Evolutionary conservation across 2,888 invertebrate species (phyloP), one percentile per base, ranked within the genome.

Genomic region (Drosophila bunnanda): DNA sequence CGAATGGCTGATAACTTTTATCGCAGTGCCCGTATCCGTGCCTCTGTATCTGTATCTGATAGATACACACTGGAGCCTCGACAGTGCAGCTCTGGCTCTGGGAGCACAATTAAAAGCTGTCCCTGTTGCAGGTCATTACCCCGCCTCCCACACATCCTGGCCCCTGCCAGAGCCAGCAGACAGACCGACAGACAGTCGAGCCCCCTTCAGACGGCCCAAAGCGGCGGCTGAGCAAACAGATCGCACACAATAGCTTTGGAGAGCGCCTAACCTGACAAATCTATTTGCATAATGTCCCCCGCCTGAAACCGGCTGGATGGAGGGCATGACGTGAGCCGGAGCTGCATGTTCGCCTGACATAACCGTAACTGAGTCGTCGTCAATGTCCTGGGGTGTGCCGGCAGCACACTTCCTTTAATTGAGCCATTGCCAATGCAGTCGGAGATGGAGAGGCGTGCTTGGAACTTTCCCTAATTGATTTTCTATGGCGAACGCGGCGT

Each of bases 401-500:
- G 58, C 43, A 65, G 22, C 77, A 76, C 78, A 84, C 73, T 80
- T 71, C 67, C 66, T 54, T 68, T 87, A 85, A 84, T 85, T 85
- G 80, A 87, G 73, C 59, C 54, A 84, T 68, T 70, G 38, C 13
- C 34, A 58, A 34, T 62, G 57, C 62, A 59, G 44, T 22, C n/a
- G 34, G 25, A 34, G 66, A 8, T 36, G 22, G 10, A 43, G 70
- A 57, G 71, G 75, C 66, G 71, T 74, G 61, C 60, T 43, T 46
- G 20, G 46, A 69, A 71, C 69, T 76, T 76, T 76, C 5, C 38
- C 67, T 67, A 84, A 86, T 85, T 86, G 86, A 86, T 88, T 89
- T 78, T 59, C 46, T 55, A 41, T 32, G 48, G 48, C 59, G 50
- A 36, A 74, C 83, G 46, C 46, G 75, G 73, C 78, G 89, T 79